Evolutionary conservation across 2,888 invertebrate genomes (phyloP), one percentile per base, ranked within the genome.

Genomic region (Slavum lentiscoides): DNA sequence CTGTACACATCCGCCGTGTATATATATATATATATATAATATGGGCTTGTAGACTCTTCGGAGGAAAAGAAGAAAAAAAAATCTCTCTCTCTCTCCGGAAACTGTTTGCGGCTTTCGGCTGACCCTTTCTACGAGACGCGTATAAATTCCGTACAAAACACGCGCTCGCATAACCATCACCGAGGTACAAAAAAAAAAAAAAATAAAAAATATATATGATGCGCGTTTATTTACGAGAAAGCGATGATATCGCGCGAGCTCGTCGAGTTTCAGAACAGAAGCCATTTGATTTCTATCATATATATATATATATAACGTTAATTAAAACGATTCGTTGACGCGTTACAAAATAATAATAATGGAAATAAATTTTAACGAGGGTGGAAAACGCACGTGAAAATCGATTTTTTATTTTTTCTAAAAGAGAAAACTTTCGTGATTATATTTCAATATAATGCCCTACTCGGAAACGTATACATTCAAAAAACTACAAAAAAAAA

Each of bases 81-180:
- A 59, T 49, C 61, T n/a, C 30, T 30, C 30, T 53, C 23, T 43
- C 49, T n/a, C 55, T 53, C 30, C 58, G 55, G 64, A 64, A 72
- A 70, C 70, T 61, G 64, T 72, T 80, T 72, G 80, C 55, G 80
- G 80, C 80, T 70, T 80, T 72, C 43, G 58, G 55, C 62, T 72
- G 80, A 72, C 70, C 70, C 64, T 64, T 30, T 23, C 70, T 39
- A 23, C 67, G 58, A 59, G 23, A 58, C 30, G 66, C 21, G 21
- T 9, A 66, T 21, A n/a, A 23, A 49, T 73, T 61, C 13, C n/a
- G n/a, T 11, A 43, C 39, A 66, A 13, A 21, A 15, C 11, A 53
- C 11, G 11, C 53, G 15, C 15, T 13, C 15, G 11, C 15, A 53
- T 53, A 53, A 53, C 6, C 15, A 13, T 4, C 30, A 4, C 30